Percentiles rank a stretch among this genome's conserved stretches.
These are phyloP conservation scores for Samia ricini DNA, from an alignment of 1,140 invertebrate genomes.

Conservation along the genomic window DNA sequence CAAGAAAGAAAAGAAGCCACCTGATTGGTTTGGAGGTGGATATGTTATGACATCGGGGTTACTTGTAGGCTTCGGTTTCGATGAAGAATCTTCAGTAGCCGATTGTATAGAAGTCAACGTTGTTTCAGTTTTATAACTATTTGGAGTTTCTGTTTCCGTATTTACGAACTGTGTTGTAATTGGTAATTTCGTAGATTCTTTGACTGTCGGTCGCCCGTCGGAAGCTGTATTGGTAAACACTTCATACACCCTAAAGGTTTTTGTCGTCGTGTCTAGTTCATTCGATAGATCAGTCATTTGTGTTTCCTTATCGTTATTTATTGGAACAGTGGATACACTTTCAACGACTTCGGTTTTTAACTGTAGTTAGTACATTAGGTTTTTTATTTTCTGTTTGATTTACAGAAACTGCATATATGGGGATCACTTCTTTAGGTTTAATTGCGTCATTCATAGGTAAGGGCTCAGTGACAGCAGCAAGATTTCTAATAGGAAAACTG, in stretches of 20 bases:
- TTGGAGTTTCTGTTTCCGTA: constrained; percentile 61
- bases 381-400: constrained; percentile 36
- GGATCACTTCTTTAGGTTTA: constrained; percentile 41
- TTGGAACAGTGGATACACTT: constrained; percentile 60
- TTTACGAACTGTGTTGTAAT: constrained; percentile 39
- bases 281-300: constrained; percentile 38
- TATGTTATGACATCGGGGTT: constrained; percentile 59
- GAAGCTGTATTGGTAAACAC: constrained; percentile 37
- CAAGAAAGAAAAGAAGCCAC: constrained; percentile 65
- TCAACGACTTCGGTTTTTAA: constrained; percentile 49
- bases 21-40: constrained; percentile 45
- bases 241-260: constrained; percentile 65
- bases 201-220: constrained; percentile 4
- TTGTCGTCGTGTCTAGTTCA: constrained; percentile 54
- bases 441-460: constrained; percentile 8
- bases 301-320: constrained; percentile 43
- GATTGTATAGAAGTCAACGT: constrained; percentile 44
- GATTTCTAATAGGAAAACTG: constrained; percentile 33
- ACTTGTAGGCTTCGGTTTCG: constrained; percentile 29
- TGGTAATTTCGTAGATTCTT: constrained; percentile 32
- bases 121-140: constrained; percentile 46
- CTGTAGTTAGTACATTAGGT: constrained; percentile 23
- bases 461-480: constrained; percentile 16
- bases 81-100: constrained; percentile 33
- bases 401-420: constrained; percentile 48